Evolutionary conservation across 1,140 invertebrate genomes (phyloP).

Genomic region (Listronotus bonariensis): DNA sequence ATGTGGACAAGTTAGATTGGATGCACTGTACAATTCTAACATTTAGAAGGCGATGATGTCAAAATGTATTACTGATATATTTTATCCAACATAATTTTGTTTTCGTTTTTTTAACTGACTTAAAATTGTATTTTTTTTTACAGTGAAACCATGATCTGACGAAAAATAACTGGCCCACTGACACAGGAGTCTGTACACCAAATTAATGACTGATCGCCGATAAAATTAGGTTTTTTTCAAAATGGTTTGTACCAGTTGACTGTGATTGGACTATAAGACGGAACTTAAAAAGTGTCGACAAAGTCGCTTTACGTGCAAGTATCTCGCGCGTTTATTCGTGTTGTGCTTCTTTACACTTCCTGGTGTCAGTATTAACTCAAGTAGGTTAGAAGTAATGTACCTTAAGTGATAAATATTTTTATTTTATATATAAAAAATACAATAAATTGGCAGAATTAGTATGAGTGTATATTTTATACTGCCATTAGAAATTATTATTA

Average conservation of each 20-base stretch:
- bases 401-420: conserved; percentile 48
- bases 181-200: conserved; percentile 27
- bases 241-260: conserved; percentile 30
- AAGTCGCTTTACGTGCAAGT: conserved; percentile 14
- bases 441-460: conserved; percentile 28
- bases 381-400: conserved; percentile 42
- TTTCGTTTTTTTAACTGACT: not conserved
- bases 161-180: conserved; percentile 18
- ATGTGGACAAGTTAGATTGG: too few relatives aligned
- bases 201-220: conserved; percentile 15
- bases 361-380: conserved; percentile 47
- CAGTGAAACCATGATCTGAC: conserved; percentile 35
- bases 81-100: too few relatives aligned
- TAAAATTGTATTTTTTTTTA: conserved; percentile 4
- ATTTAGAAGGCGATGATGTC: too few relatives aligned
- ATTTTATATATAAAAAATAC: conserved; percentile 46
- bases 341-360: conserved; percentile 40
- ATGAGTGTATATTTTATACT: conserved; percentile 44
- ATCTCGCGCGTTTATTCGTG: conserved; percentile 17
- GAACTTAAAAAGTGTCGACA: conserved; percentile 3
- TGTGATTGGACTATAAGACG: conserved; percentile 31
- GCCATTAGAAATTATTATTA: conserved; percentile 38
- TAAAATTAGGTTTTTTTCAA: conserved; percentile 9
- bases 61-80: too few relatives aligned
- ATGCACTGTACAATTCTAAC: too few relatives aligned